phyloP scores from a whole-genome alignment of 2,113 vertebrate genomes.

The Colaptes auratus region DNA sequence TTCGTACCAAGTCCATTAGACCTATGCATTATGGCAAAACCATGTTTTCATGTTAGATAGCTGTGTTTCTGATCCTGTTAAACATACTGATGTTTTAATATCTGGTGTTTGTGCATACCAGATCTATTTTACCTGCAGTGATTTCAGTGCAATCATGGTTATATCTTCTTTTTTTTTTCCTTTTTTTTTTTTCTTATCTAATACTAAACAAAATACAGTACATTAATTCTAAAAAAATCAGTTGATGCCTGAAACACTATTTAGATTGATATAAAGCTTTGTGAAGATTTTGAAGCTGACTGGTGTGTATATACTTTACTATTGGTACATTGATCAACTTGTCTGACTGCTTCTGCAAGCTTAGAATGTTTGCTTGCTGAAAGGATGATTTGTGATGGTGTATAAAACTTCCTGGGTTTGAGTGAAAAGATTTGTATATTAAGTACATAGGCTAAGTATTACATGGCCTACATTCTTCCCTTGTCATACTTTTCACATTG shows the following conservation, averaged over 20 bases:
- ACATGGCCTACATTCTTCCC: background rate
- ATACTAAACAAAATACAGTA: background rate
- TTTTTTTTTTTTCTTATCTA: background rate
- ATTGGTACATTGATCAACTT: background rate
- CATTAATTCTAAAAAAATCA: background rate
- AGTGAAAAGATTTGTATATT: background rate
- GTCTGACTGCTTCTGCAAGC: background rate
- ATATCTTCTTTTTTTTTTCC: background rate
- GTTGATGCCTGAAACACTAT: background rate
- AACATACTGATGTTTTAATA: background rate
- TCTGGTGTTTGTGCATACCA: background rate
- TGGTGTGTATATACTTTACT: background rate
- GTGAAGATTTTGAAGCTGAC: background rate
- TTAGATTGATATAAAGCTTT: background rate
- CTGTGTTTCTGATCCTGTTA: background rate
- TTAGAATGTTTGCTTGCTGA: background rate
- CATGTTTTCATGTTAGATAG: background rate
- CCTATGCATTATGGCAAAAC: accelerated
- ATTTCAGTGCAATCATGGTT: background rate
- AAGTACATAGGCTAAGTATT: background rate
- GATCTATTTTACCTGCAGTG: background rate
- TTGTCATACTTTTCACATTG: background rate
- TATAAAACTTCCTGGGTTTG: background rate
- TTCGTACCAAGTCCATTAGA: background rate
- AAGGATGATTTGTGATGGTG: background rate